Evolutionary conservation across 2,888 invertebrate species (phyloP), one percentile per base, ranked within the genome.

Genomic region (Coecobrya sp.): DNA sequence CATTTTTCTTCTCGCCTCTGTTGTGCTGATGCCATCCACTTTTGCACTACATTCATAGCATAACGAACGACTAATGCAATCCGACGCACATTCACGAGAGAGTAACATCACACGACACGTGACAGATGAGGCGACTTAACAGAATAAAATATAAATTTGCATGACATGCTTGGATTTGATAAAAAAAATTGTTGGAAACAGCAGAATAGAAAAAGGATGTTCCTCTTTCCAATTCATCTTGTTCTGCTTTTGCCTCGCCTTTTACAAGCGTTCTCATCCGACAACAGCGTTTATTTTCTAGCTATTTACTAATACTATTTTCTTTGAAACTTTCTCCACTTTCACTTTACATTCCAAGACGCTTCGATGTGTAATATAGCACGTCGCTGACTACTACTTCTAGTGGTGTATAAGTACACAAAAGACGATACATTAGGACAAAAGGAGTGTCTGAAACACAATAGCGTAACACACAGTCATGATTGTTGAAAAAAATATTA

Each of bases 131-230:
- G 81, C 81, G 79, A 88, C 88, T 88, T 81, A 68, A 88, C 65
- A 88, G 68, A 81, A 88, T 88, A 88, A 88, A 88, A 81, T 81
- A 88, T 88, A 86, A 86, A 86, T 88, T 88, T 88, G 81, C 88
- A 88, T 88, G 88, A 81, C 88, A 88, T 73, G 49, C 86, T 55
- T 36, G 86, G 59, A 86, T 86, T 86, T 86, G 52, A 55, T 19
- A 73, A 86, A 36, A 36, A 36, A 86, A 86, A 86, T 70, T 55
- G 55, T 42, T 62, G 25, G 16, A 65, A 84, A 84, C 84, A 84
- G 65, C n/a, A 36, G 19, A 84, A 36, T 49, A 86, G 59, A 22
- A 42, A 42, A 70, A 45, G 16, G 30, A 55, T 52, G 27, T 42
- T 10, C 11, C 68, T 36, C 36, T 49, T 42, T 42, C 84, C 55